These are phyloP conservation scores for Crenuchus spilurus DNA, from an alignment of 2,797 vertebrate species.

Conservation along the genomic window DNA sequence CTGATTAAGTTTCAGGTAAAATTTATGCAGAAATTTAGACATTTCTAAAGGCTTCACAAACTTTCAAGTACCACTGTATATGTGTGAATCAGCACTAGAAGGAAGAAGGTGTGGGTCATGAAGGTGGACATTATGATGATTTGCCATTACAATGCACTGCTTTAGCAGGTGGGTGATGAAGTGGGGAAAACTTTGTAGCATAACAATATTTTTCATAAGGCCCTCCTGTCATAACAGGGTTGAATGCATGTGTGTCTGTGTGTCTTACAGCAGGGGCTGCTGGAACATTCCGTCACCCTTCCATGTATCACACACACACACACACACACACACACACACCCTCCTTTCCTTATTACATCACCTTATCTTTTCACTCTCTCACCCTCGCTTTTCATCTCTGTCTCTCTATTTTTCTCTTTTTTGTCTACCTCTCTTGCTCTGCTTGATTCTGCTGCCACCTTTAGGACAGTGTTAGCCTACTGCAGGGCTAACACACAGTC, in stretches of 20 bases:
- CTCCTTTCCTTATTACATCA: slow-evolving; percentile 47
- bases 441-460: slow-evolving; percentile 44
- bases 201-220: slow-evolving; percentile 20
- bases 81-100: neutral
- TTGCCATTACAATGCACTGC: neutral
- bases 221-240: slow-evolving; percentile 7
- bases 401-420: neutral
- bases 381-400: neutral
- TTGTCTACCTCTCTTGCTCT: neutral
- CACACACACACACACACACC: slow-evolving; percentile 48
- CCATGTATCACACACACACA: slow-evolving; percentile 59
- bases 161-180: slow-evolving; percentile 3
- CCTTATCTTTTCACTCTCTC: slow-evolving; percentile 26
- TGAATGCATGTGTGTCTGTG: neutral
- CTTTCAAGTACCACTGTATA: too few relatives aligned
- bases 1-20: too few relatives aligned
- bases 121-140: neutral
- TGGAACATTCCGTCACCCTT: slow-evolving; percentile 67
- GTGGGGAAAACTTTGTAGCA: slow-evolving; percentile 6
- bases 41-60: too few relatives aligned
- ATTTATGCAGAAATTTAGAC: too few relatives aligned
- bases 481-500: neutral
- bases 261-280: slow-evolving; percentile 57
- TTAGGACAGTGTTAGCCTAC: slow-evolving; percentile 26
- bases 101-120: neutral